These are phyloP conservation scores for Ctenoplectra terminalis DNA, from an alignment of 1,140 invertebrate species.

Conservation along the genomic window DNA sequence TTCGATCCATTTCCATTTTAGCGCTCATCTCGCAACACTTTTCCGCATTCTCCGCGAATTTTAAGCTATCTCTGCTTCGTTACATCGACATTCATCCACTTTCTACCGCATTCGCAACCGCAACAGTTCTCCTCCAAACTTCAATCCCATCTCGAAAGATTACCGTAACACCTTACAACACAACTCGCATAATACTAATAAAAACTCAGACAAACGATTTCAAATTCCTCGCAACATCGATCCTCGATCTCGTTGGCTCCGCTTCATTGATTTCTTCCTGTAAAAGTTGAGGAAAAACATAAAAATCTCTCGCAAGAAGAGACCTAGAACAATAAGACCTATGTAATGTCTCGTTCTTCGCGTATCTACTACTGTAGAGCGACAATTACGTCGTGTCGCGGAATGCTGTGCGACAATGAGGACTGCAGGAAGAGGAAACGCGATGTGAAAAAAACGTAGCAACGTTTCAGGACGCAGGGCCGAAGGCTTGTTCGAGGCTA, in stretches of 20 bases:
- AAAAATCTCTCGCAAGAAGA: neutral
- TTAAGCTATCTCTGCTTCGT: neutral
- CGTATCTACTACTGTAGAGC: neutral
- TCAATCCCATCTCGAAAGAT: neutral
- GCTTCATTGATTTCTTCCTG: neutral
- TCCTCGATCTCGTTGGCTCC: neutral
- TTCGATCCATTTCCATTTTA: no score
- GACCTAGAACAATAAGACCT: conserved; percentile 6
- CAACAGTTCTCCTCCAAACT: neutral
- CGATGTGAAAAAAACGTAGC: conserved; percentile 33
- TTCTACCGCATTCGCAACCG: conserved; percentile 1
- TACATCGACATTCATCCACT: neutral
- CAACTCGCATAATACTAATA: neutral
- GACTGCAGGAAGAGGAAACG: conserved; percentile 52
- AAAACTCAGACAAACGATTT: neutral
- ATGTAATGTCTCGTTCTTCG: conserved; percentile 13
- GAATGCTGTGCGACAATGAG: conserved; percentile 28
- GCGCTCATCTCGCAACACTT: neutral
- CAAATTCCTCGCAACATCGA: neutral
- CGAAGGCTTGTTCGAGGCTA: neutral
- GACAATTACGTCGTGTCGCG: neutral
- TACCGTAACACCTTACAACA: neutral
- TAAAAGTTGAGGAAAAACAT: neutral
- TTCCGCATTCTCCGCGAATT: neutral
- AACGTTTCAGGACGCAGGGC: neutral